A percentile compares a stretch with the other conserved stretches of the same genome.
These are phyloP conservation scores for Lophura nycthemera DNA, from an alignment of 2,113 vertebrate genomes.

Conservation along the genomic window DNA sequence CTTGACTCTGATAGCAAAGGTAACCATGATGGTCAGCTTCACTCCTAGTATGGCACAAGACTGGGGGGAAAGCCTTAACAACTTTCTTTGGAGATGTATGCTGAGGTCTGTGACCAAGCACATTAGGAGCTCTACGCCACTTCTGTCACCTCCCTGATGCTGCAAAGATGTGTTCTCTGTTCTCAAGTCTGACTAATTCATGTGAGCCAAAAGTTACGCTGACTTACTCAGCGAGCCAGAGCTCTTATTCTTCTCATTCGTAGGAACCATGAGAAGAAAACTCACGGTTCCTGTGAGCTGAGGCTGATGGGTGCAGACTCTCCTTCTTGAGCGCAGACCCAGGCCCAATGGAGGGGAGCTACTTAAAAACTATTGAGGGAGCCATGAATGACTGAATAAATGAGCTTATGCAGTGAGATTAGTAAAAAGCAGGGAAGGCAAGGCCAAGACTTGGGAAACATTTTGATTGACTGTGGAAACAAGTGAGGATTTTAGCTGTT, in stretches of 20 bases:
- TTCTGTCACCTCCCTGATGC: neutral
- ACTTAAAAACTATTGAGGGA: neutral
- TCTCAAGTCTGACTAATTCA: neutral
- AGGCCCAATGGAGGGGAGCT: neutral
- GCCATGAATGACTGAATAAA: neutral
- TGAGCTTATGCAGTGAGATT: neutral
- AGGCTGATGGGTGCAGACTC: neutral
- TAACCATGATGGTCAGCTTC: constrained; percentile 40
- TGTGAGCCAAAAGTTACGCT: neutral
- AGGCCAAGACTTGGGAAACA: neutral
- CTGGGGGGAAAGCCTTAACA: neutral
- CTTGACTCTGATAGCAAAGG: constrained; percentile 33
- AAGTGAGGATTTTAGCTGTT: neutral
- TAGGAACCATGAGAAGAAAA: neutral
- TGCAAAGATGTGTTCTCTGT: neutral
- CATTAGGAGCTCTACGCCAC: neutral
- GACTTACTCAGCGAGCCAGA: neutral
- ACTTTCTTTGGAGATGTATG: neutral
- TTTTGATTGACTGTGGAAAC: neutral
- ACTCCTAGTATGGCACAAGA: constrained; percentile 14
- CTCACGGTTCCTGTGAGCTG: neutral
- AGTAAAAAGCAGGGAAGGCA: neutral
- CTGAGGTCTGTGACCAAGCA: neutral
- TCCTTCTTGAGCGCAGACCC: neutral
- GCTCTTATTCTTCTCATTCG: neutral